A percentile compares a stretch with the other conserved stretches of the same genome.
phyloP scores from a whole-genome alignment of 2,113 vertebrate genomes.

The Saguinus imperator region DNA sequence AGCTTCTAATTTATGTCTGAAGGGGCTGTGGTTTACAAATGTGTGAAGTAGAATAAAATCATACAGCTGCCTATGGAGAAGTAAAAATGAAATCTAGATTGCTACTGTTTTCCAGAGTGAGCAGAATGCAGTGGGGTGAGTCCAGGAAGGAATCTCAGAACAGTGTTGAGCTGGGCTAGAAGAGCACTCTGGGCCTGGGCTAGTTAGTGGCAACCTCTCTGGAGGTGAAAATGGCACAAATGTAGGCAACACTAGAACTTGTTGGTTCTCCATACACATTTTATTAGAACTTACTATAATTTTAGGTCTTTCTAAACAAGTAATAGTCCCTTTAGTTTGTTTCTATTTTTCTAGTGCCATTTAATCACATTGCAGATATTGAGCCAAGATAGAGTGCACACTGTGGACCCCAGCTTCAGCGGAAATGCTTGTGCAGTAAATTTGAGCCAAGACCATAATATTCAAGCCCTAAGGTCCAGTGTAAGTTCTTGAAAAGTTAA shows the following conservation, averaged over 20 bases:
- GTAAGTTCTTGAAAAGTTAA: not conserved
- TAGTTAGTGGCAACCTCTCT: not conserved
- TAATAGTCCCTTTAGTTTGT: not conserved
- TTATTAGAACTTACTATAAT: not conserved
- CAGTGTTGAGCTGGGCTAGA: not conserved
- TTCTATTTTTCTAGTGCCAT: not conserved
- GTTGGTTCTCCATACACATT: not conserved
- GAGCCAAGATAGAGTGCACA: not conserved
- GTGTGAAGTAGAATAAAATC: not conserved
- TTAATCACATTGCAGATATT: not conserved
- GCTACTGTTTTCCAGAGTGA: not conserved
- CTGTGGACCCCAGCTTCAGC: not conserved
- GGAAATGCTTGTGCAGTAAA: not conserved
- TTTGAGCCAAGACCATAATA: not conserved
- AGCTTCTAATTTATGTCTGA: not conserved
- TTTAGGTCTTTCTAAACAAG: not conserved
- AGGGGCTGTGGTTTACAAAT: not conserved
- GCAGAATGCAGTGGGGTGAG: not conserved
- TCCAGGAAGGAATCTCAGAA: not conserved
- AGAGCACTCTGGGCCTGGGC: fast-evolving
- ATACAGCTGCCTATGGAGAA: not conserved
- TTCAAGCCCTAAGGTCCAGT: not conserved
- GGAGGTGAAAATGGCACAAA: not conserved
- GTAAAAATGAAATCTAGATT: not conserved
- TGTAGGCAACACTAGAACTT: not conserved